Conservation (phyloP, 2,888 invertebrate genomes). For the Nomada fucata region DNA sequence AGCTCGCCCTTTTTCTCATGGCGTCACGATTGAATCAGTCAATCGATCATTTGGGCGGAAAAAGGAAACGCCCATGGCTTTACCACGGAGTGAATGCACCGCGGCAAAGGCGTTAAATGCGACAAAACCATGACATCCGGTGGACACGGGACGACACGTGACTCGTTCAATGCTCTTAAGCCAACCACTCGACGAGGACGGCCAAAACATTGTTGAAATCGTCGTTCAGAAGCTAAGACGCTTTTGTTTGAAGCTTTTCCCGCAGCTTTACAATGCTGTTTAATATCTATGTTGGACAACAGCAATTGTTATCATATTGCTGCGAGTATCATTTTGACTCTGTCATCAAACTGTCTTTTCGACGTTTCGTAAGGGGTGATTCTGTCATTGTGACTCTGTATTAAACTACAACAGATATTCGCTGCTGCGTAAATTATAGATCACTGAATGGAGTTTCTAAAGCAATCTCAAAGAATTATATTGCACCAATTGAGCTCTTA, state of each 20-base stretch:
- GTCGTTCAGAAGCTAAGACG: conserved; percentile 52
- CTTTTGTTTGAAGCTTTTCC: conserved; percentile 48
- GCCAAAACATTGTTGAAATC: conserved; percentile 37
- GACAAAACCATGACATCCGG: conserved; percentile 82
- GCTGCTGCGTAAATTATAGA: background rate
- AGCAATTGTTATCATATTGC: conserved; percentile 28
- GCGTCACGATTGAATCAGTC: conserved; percentile 45
- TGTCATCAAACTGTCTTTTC: conserved; percentile 9
- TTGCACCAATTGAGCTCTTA: background rate
- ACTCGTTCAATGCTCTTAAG: conserved; percentile 73
- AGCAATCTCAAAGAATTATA: background rate
- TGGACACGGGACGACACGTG: conserved; percentile 81
- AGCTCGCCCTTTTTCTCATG: conserved; percentile 67
- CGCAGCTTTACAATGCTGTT: conserved; percentile 13
- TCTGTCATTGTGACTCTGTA: background rate
- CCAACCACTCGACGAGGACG: conserved; percentile 52
- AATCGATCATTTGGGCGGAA: conserved; percentile 71
- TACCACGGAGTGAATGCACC: conserved; percentile 72
- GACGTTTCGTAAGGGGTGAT: background rate
- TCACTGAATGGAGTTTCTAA: background rate
- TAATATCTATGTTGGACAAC: conserved; percentile 41
- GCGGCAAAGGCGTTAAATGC: conserved; percentile 77
- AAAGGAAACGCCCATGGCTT: conserved; percentile 80
- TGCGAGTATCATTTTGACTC: conserved; percentile 10
- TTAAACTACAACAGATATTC: background rate